These are phyloP conservation scores for Tenrec ecaudatus DNA, from an alignment of 2,113 vertebrate species.

Conservation along the genomic window DNA sequence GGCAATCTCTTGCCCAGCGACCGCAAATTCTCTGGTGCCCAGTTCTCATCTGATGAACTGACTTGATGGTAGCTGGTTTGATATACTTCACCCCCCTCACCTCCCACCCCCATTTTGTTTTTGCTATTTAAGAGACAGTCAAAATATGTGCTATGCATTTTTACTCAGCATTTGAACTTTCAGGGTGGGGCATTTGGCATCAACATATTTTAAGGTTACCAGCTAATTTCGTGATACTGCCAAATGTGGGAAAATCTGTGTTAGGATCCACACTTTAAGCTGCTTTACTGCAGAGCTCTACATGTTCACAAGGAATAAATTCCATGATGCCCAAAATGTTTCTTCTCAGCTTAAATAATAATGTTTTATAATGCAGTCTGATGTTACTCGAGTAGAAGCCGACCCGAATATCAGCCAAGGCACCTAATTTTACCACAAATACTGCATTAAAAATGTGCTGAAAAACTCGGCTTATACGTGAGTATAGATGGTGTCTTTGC, in stretches of 20 bases:
- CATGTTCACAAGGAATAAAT: background rate
- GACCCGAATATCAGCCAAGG: no score
- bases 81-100: no score
- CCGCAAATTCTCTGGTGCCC: no score
- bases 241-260: background rate
- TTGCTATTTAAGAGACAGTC: background rate
- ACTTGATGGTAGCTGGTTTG: no score
- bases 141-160: background rate
- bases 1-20: no score
- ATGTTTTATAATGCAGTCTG: background rate
- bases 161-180: background rate
- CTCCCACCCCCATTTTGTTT: no score
- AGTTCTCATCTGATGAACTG: no score
- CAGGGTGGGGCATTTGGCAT: accelerated
- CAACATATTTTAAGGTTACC: background rate
- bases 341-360: background rate
- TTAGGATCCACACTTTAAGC: background rate
- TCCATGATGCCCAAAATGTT: background rate
- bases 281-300: background rate
- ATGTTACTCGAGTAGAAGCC: background rate
- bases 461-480: no score
- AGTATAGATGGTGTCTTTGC: background rate
- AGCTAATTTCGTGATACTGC: background rate
- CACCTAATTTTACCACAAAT: background rate
- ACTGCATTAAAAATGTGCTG: no score